phyloP scores from a whole-genome alignment of 2,888 invertebrate species.

The Cyclophora punctaria region DNA sequence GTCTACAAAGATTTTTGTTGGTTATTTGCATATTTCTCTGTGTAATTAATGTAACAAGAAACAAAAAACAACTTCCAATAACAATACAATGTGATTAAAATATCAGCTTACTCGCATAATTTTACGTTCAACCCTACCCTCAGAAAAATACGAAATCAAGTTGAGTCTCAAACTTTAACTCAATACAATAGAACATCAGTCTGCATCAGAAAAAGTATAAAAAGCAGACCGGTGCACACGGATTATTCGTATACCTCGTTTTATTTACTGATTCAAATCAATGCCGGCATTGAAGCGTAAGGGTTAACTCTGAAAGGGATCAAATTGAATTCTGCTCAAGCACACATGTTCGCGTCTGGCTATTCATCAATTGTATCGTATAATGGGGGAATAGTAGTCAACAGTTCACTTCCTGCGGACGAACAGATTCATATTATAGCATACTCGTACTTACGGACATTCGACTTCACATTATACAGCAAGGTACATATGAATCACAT shows the following conservation, averaged over 20 bases:
- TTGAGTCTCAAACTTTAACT: too few relatives aligned
- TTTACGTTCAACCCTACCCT: too few relatives aligned
- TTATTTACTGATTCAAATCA: constrained; percentile 66
- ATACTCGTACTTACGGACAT: constrained; percentile 5
- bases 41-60: constrained; percentile 38
- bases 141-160: too few relatives aligned
- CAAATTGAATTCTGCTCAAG: constrained; percentile 64
- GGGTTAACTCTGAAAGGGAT: constrained; percentile 63
- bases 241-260: constrained; percentile 18
- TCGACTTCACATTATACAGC: background rate
- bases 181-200: too few relatives aligned
- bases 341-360: constrained; percentile 59
- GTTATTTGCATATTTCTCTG: constrained; percentile 60
- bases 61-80: too few relatives aligned
- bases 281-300: constrained; percentile 50
- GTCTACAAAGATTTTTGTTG: constrained; percentile 56
- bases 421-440: constrained; percentile 25
- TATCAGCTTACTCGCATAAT: too few relatives aligned
- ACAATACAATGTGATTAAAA: too few relatives aligned
- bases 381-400: constrained; percentile 60
- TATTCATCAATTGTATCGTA: constrained; percentile 65
- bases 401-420: constrained; percentile 53
- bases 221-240: constrained; percentile 1
- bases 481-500: constrained; percentile 5
- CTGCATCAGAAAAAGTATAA: too few relatives aligned